phyloP scores from a whole-genome alignment of 2,113 vertebrate species.

The Mirza zaza region DNA sequence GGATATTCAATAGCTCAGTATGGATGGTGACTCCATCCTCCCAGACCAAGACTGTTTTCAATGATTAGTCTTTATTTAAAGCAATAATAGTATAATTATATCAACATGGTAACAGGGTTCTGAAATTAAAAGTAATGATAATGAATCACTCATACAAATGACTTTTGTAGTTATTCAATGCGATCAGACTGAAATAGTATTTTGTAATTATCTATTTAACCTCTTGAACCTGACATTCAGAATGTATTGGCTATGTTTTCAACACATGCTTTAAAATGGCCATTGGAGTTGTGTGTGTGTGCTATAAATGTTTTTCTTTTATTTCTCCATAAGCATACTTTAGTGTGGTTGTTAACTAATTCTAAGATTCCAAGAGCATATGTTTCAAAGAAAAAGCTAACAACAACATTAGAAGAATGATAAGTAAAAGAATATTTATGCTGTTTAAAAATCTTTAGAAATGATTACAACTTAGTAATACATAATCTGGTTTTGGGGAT shows the following conservation, averaged over 20 bases:
- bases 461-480: not conserved
- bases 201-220: slow-evolving; percentile 15
- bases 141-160: not conserved
- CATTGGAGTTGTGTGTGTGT: not conserved
- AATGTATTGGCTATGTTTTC: not conserved
- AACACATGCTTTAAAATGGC: not conserved
- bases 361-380: not conserved
- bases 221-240: slow-evolving; percentile 25
- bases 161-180: not conserved
- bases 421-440: not conserved
- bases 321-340: not conserved
- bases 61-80: not conserved
- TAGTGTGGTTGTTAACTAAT: not conserved
- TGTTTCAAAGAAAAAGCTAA: not conserved
- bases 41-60: not conserved
- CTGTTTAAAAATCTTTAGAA: not conserved
- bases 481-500: not conserved
- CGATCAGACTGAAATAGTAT: not conserved
- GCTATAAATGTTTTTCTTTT: not conserved
- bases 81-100: not conserved
- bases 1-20: not conserved
- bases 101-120: not conserved
- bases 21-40: not conserved
- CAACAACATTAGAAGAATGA: not conserved
- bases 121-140: not conserved